Conservation (phyloP, 2,113 vertebrate species). For the pig (Sus scrofa) region DNA sequence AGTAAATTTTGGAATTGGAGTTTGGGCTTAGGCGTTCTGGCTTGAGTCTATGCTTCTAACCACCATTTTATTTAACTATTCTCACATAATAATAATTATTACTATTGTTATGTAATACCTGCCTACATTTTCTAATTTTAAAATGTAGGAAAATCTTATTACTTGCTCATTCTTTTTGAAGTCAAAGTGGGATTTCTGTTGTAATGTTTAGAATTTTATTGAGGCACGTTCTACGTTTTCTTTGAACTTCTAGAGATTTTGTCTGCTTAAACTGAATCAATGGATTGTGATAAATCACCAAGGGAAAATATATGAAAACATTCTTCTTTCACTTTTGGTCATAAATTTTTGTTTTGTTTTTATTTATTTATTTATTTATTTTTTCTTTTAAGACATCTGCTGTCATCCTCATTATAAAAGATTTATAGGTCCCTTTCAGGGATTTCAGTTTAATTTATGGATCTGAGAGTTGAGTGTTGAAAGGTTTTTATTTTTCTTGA, state of each 20-base stretch:
- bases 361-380: no score
- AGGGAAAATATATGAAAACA: neutral
- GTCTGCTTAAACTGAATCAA: neutral
- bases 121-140: conserved; percentile 43
- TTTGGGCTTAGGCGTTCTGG: neutral
- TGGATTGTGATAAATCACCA: neutral
- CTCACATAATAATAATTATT: neutral
- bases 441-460: conserved; percentile 40
- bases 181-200: conserved; percentile 8
- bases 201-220: neutral
- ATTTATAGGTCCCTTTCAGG: neutral
- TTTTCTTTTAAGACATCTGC: neutral
- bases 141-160: neutral
- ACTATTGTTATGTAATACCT: neutral
- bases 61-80: neutral
- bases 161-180: neutral
- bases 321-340: conserved; percentile 21
- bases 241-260: neutral
- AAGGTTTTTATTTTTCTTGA: conserved; percentile 57
- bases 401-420: conserved; percentile 30
- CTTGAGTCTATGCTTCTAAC: neutral
- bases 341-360: neutral
- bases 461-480: neutral
- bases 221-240: neutral
- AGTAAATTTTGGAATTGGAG: neutral